Evolutionary conservation across 2,113 vertebrate species (phyloP).

Genomic region (Procavia capensis): DNA sequence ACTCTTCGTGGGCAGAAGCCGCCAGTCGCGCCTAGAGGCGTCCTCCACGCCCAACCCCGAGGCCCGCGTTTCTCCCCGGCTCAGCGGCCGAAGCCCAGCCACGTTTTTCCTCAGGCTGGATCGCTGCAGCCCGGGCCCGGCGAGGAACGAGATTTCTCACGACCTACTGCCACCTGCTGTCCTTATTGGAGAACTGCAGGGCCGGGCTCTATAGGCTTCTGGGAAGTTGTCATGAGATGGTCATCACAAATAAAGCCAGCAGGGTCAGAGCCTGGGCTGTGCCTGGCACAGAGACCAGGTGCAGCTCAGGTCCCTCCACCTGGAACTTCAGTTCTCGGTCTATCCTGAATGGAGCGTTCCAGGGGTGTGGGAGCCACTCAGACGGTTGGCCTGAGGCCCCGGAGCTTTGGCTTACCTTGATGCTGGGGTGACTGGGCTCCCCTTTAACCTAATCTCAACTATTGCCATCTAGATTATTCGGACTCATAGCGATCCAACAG

Average conservation of each 20-base stretch:
- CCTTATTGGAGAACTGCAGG: constrained; percentile 50
- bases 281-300: accelerated
- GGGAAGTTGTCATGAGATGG: neutral
- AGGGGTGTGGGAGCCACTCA: neutral
- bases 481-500: no score
- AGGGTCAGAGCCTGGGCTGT: neutral
- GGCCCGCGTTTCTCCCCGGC: constrained; percentile 41
- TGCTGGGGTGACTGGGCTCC: neutral
- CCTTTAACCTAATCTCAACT: no score
- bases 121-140: neutral
- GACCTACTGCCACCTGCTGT: constrained; percentile 81
- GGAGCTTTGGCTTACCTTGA: neutral
- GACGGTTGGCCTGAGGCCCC: neutral
- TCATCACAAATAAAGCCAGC: neutral
- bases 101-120: constrained; percentile 78
- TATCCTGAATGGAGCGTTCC: neutral
- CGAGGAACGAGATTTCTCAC: constrained; percentile 72
- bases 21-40: neutral
- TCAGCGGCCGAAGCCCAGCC: constrained; percentile 71
- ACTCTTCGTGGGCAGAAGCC: constrained; percentile 38
- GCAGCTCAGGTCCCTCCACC: neutral
- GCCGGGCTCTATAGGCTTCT: neutral
- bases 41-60: constrained; percentile 56
- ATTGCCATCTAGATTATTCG: no score
- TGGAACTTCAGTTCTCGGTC: neutral